These are phyloP conservation scores for Pseudolycoriella hygida DNA, from an alignment of 2,888 invertebrate genomes.

Conservation along the genomic window DNA sequence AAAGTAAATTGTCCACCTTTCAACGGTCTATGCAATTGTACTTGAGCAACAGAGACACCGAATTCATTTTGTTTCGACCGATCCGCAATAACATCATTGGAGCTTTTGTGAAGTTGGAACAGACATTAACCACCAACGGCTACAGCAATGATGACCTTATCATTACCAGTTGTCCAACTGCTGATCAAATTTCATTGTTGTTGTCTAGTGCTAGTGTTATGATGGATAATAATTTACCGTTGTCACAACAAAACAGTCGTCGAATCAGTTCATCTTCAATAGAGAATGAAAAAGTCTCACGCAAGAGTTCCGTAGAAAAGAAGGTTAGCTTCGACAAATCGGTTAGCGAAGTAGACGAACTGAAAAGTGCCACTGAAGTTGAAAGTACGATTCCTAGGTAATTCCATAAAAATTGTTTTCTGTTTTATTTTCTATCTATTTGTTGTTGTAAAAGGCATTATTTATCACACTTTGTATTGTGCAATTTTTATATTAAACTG, in stretches of 20 bases:
- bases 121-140: slow-evolving; percentile 50
- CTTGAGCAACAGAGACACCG: slow-evolving; percentile 90
- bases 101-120: slow-evolving; percentile 69
- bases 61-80: slow-evolving; percentile 89
- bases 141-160: slow-evolving; percentile 68
- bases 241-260: slow-evolving; percentile 11
- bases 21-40: slow-evolving; percentile 89
- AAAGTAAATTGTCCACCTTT: slow-evolving; percentile 57
- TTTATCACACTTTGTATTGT: too few species aligned
- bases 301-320: background rate
- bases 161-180: slow-evolving; percentile 77
- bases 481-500: too few species aligned
- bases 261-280: slow-evolving; percentile 20
- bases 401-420: too few species aligned
- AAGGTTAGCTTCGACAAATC: background rate
- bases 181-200: slow-evolving; percentile 83
- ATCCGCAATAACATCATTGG: slow-evolving; percentile 83
- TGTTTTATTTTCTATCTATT: too few species aligned
- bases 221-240: slow-evolving; percentile 21
- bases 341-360: too few species aligned
- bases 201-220: slow-evolving; percentile 63
- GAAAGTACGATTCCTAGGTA: too few species aligned
- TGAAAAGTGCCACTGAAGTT: too few species aligned
- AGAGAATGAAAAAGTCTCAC: slow-evolving; percentile 3
- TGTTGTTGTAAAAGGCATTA: too few species aligned